These are phyloP conservation scores for Squalus acanthias DNA, from an alignment of 2,797 vertebrate species.

Conservation along the genomic window DNA sequence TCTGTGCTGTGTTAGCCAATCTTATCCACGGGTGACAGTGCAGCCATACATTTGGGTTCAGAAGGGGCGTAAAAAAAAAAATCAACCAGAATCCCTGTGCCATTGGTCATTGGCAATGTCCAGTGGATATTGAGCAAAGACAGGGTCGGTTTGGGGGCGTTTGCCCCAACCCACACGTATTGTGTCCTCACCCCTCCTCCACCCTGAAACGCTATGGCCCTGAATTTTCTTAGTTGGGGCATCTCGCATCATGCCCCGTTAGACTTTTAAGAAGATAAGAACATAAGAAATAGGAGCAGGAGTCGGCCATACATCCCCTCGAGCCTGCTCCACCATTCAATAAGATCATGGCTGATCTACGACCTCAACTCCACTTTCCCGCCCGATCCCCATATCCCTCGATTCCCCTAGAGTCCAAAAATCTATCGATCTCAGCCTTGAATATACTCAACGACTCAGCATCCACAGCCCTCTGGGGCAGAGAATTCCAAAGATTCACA, in stretches of 20 bases:
- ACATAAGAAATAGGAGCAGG: too few species aligned
- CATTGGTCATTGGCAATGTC: not conserved
- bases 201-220: not conserved
- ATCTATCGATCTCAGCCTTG: too few species aligned
- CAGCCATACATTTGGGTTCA: not conserved
- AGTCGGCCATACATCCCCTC: too few species aligned
- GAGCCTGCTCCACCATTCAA: too few species aligned
- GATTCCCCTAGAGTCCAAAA: too few species aligned
- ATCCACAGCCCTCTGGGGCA: too few species aligned
- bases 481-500: too few species aligned
- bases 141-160: not conserved
- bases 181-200: not conserved
- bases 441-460: too few species aligned
- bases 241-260: not conserved
- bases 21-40: not conserved
- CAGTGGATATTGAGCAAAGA: not conserved
- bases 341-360: too few species aligned
- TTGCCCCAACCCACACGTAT: not conserved
- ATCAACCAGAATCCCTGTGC: not conserved
- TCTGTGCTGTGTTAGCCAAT: not conserved
- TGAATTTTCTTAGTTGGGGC: not conserved
- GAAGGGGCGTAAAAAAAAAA: not conserved
- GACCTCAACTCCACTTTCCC: too few species aligned
- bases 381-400: too few species aligned
- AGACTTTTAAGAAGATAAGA: not conserved